A percentile compares a stretch with the other conserved stretches of the same genome.
Evolutionary conservation across 2,113 vertebrate species (phyloP).

Genomic region (Dasyurus viverrinus): DNA sequence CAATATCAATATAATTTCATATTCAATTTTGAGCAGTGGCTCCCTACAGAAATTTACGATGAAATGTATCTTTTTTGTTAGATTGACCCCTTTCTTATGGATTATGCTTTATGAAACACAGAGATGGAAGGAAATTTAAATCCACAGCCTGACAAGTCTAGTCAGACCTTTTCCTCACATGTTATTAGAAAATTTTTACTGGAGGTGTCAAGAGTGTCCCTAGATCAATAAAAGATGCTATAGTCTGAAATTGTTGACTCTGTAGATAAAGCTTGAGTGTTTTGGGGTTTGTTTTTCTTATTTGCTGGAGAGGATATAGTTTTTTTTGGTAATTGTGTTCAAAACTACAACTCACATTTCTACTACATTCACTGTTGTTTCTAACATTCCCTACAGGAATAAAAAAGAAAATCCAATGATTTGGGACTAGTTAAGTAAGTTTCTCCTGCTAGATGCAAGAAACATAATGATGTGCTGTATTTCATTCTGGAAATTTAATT

Average conservation of each 20-base stretch:
- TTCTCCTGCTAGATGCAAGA: constrained; percentile 54
- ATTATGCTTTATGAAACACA: neutral
- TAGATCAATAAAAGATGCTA: neutral
- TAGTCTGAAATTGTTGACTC: neutral
- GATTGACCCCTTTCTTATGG: neutral
- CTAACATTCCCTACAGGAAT: constrained; percentile 5
- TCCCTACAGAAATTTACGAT: constrained; percentile 27
- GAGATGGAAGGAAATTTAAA: constrained; percentile 19
- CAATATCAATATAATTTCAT: neutral
- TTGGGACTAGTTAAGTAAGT: constrained; percentile 42
- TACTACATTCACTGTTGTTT: neutral
- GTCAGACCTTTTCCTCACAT: neutral
- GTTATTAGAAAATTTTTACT: neutral
- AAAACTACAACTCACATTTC: constrained; percentile 26
- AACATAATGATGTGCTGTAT: constrained; percentile 17
- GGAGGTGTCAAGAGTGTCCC: neutral
- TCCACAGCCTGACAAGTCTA: neutral
- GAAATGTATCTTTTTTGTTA: constrained; percentile 12
- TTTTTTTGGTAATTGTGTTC: neutral
- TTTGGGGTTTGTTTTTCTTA: constrained; percentile 25
- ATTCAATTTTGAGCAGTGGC: neutral
- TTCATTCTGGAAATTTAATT: constrained; percentile 66
- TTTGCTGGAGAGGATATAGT: neutral
- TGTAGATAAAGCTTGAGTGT: neutral
- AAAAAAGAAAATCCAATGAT: constrained; percentile 48